A percentile compares a stretch with the other conserved stretches of the same genome.
Conservation (phyloP, 2,113 vertebrate genomes). For the Oncorhynchus kisutch region DNA sequence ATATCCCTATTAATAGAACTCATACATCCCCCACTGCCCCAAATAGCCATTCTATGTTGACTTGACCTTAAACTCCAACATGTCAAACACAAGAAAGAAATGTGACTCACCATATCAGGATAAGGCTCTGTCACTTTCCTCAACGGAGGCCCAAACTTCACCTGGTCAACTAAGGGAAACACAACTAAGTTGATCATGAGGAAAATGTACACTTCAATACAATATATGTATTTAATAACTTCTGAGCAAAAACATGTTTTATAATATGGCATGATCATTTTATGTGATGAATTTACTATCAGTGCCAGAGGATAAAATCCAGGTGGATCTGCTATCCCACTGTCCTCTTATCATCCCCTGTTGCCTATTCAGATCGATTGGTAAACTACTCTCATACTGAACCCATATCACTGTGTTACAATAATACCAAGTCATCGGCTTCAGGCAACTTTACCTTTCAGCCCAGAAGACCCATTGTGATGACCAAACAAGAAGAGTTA, state of each 20-base stretch:
- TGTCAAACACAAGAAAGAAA: not conserved
- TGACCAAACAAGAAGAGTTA: not conserved
- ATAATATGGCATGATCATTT: too few species aligned
- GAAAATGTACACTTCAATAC: not conserved
- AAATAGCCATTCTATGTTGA: not conserved
- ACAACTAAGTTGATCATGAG: not conserved
- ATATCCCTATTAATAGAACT: not conserved
- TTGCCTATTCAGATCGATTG: not conserved
- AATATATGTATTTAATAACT: not conserved
- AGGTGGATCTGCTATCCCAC: not conserved
- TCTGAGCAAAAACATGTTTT: too few species aligned
- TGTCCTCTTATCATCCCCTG: not conserved
- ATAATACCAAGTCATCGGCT: not conserved
- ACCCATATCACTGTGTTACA: not conserved
- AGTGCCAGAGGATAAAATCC: not conserved
- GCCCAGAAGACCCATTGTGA: not conserved
- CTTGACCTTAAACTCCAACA: not conserved
- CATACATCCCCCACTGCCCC: not conserved
- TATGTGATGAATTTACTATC: too few species aligned
- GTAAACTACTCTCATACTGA: not conserved
- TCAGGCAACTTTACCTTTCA: not conserved
- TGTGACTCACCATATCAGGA: slow-evolving; percentile 64
- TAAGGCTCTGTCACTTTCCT: slow-evolving; percentile 84
- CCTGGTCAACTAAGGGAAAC: slow-evolving; percentile 75
- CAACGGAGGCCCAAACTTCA: slow-evolving; percentile 79